Evolutionary conservation across 2,888 invertebrate species (phyloP).

Genomic region (Fragum sueziense): DNA sequence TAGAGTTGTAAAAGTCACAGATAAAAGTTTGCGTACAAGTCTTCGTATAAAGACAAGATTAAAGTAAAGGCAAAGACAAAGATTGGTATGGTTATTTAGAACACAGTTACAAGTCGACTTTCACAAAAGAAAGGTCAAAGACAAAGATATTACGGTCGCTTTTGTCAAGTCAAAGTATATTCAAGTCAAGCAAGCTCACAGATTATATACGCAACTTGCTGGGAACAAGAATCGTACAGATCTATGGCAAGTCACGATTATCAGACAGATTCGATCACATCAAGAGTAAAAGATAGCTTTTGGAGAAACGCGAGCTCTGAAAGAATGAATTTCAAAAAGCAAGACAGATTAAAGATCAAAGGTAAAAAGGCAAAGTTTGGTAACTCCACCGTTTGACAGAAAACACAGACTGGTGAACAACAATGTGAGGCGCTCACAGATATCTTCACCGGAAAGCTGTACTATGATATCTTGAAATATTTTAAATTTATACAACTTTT

Average conservation of each 20-base stretch:
- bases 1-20: constrained; percentile 37
- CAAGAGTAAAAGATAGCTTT: neutral
- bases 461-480: too few species aligned
- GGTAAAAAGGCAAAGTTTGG: neutral
- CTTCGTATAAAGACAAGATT: constrained; percentile 20
- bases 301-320: neutral
- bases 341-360: constrained; percentile 8
- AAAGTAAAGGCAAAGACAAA: constrained; percentile 39
- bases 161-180: constrained; percentile 3
- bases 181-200: constrained; percentile 13
- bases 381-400: neutral
- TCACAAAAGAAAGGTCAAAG: constrained; percentile 6
- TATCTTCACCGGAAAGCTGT: too few species aligned
- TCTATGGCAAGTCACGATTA: neutral
- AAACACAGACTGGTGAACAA: too few species aligned
- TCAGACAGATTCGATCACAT: neutral
- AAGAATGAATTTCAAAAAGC: neutral
- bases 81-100: constrained; percentile 6
- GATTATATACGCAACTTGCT: neutral
- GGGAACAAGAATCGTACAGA: neutral
- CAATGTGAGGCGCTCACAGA: too few species aligned
- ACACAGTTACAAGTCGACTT: constrained; percentile 4
- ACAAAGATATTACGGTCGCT: constrained; percentile 7
- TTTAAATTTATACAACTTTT: too few species aligned
- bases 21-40: constrained; percentile 31